These are phyloP conservation scores for Lampris incognitus DNA, from an alignment of 2,113 vertebrate genomes.

Conservation along the genomic window DNA sequence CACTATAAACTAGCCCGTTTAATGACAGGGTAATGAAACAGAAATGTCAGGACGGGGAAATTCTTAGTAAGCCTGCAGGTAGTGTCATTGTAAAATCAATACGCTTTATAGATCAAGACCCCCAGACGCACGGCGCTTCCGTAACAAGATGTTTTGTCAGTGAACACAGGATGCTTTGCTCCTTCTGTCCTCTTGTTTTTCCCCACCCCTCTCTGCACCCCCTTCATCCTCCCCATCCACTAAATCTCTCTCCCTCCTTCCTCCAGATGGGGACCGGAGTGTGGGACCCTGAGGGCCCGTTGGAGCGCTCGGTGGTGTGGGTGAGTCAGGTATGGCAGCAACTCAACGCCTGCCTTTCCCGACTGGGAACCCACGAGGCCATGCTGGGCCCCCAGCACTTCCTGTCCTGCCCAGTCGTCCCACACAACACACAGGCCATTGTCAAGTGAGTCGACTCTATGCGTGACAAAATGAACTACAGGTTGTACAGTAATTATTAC, in stretches of 20 bases:
- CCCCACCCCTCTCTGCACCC: not conserved
- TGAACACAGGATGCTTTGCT: not conserved
- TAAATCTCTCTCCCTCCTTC: not conserved
- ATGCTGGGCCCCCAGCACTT: conserved; percentile 91
- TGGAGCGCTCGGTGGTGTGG: conserved; percentile 87
- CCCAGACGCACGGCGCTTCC: too few relatives aligned
- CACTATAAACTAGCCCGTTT: too few relatives aligned
- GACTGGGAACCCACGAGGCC: conserved; percentile 90
- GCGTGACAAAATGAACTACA: not conserved
- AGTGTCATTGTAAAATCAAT: too few relatives aligned
- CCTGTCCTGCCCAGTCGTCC: conserved; percentile 90
- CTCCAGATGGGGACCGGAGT: conserved; percentile 84
- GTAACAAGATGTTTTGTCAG: too few relatives aligned
- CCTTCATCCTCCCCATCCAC: not conserved
- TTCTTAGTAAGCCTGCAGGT: too few relatives aligned
- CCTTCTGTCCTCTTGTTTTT: not conserved
- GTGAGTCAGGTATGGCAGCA: conserved; percentile 91
- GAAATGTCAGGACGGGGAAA: too few relatives aligned
- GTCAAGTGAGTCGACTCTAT: conserved; percentile 84
- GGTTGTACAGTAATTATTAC: too few relatives aligned
- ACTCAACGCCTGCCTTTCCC: conserved; percentile 92
- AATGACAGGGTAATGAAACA: too few relatives aligned
- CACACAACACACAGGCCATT: conserved; percentile 83
- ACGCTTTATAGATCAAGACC: too few relatives aligned
- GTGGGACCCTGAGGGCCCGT: conserved; percentile 81